Conservation (phyloP, 2,888 invertebrate species). For the Caenorhabditis imperialis region DNA sequence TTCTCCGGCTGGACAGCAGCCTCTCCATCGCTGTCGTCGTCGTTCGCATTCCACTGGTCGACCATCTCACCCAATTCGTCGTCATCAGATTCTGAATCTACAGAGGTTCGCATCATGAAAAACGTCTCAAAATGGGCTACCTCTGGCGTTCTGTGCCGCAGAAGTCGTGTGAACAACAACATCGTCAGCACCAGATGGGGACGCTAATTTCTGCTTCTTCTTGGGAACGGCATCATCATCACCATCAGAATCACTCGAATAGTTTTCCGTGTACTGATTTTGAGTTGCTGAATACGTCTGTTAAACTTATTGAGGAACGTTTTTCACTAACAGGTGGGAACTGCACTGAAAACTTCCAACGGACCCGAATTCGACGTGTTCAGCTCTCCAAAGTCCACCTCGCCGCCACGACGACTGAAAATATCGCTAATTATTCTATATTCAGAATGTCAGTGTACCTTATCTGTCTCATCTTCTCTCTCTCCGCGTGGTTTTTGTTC, state of each 20-base stretch:
- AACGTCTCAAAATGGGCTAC: too few species aligned
- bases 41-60: slow-evolving; percentile 24
- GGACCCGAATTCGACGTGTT: slow-evolving; percentile 14
- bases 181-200: not conserved
- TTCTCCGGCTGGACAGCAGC: not conserved
- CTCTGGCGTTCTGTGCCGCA: too few species aligned
- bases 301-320: too few species aligned
- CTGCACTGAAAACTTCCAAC: slow-evolving; percentile 1
- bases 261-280: too few species aligned
- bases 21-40: slow-evolving; percentile 1
- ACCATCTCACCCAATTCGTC: slow-evolving; percentile 30
- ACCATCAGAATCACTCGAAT: not conserved
- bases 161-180: slow-evolving; percentile 15
- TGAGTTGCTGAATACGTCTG: too few species aligned
- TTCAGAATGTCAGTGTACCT: too few species aligned
- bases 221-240: slow-evolving; percentile 3
- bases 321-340: not conserved
- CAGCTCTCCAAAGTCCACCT: slow-evolving; percentile 5
- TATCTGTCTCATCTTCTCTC: too few species aligned
- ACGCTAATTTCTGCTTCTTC: not conserved
- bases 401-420: not conserved
- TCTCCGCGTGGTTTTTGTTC: too few species aligned
- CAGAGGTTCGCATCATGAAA: too few species aligned
- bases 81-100: slow-evolving; percentile 9
- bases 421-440: too few species aligned